Conservation (phyloP, 2,113 vertebrate genomes). For the Oncorhynchus masou region DNA sequence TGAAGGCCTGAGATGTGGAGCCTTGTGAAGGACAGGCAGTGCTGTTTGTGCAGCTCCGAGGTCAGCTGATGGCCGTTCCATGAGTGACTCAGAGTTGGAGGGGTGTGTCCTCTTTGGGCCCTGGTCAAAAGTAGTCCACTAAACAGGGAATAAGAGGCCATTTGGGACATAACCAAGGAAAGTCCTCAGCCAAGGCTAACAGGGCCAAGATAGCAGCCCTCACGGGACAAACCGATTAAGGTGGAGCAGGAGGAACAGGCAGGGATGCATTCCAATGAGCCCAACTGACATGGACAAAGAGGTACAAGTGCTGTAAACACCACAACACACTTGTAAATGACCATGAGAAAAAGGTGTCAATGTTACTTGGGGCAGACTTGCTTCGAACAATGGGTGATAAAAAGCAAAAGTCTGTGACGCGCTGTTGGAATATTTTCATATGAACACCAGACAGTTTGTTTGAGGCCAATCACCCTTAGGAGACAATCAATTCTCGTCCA, state of each 20-base stretch:
- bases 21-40: conserved; percentile 37
- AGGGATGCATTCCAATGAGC: conserved; percentile 37
- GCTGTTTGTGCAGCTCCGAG: conserved; percentile 56
- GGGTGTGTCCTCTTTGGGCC: too few relatives aligned
- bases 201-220: conserved; percentile 23
- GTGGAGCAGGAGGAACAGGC: conserved; percentile 14
- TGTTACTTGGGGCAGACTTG: background rate
- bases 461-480: background rate
- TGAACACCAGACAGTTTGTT: background rate
- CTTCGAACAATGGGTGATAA: background rate
- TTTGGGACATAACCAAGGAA: conserved; percentile 2
- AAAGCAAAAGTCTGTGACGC: background rate
- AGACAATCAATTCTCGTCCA: background rate
- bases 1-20: conserved; percentile 56
- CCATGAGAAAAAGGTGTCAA: background rate
- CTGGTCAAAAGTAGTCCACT: too few relatives aligned
- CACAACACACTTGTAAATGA: conserved; percentile 27
- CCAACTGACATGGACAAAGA: conserved; percentile 33
- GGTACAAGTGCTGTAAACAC: background rate
- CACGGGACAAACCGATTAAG: conserved; percentile 19
- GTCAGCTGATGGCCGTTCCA: conserved; percentile 52
- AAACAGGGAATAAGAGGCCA: too few relatives aligned
- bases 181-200: conserved; percentile 34
- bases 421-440: background rate
- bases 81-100: conserved; percentile 25